These are phyloP conservation scores for Exocentrus adspersus DNA, from an alignment of 2,888 invertebrate species.

Conservation along the genomic window DNA sequence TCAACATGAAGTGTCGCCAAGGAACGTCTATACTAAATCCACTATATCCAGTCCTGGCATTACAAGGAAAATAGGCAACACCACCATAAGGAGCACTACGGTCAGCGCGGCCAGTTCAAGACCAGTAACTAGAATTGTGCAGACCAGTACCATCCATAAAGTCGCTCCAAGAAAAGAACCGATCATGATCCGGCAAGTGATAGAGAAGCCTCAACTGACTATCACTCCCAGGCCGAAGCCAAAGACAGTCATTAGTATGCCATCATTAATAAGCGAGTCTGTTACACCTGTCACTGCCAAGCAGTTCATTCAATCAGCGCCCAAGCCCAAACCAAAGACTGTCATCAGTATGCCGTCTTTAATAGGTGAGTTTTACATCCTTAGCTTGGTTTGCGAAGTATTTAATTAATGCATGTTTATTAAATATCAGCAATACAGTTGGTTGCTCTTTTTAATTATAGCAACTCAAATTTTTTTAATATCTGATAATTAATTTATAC, in stretches of 20 bases:
- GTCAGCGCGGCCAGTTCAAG: not conserved
- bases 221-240: slow-evolving; percentile 43
- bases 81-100: slow-evolving; percentile 45
- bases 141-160: slow-evolving; percentile 28
- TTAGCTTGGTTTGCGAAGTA: no score
- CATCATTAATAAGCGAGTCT: slow-evolving; percentile 43
- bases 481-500: no score
- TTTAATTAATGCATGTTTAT: no score
- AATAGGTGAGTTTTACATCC: slow-evolving; percentile 26
- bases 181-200: slow-evolving; percentile 27
- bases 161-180: slow-evolving; percentile 29
- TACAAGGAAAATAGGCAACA: slow-evolving; percentile 51
- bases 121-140: slow-evolving; percentile 31
- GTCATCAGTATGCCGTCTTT: slow-evolving; percentile 53
- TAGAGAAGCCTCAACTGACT: slow-evolving; percentile 30
- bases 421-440: no score
- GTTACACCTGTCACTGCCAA: no score
- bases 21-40: slow-evolving; percentile 38
- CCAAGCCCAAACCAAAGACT: no score
- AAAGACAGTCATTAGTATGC: slow-evolving; percentile 57
- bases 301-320: no score
- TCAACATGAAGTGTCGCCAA: slow-evolving; percentile 34
- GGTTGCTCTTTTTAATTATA: no score
- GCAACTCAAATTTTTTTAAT: no score
- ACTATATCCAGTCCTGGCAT: slow-evolving; percentile 30